Conservation (phyloP, 1,140 invertebrate species). For the Radopholus similis region DNA sequence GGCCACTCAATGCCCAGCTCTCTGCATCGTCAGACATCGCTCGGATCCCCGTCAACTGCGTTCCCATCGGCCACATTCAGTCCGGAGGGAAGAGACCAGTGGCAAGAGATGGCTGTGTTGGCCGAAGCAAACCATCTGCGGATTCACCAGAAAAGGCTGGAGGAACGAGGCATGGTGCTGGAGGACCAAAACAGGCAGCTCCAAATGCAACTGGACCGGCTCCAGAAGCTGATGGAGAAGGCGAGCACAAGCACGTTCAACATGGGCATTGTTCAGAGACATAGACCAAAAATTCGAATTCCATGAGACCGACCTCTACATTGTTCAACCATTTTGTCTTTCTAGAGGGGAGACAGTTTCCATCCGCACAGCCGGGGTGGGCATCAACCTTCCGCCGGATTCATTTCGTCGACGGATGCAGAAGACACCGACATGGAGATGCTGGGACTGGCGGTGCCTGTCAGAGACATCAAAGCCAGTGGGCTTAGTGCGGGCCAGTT, state of each 20-base stretch:
- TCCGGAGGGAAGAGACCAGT: constrained; percentile 9
- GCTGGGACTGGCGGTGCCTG: constrained; percentile 14
- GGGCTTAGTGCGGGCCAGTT: constrained; percentile 11
- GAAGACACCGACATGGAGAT: constrained; percentile 28
- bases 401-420: constrained; percentile 35
- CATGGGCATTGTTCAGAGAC: too few species aligned
- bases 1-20: background rate
- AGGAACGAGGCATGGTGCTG: constrained; percentile 49
- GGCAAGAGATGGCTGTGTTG: constrained; percentile 22
- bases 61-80: background rate
- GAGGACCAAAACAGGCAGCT: constrained; percentile 58
- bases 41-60: background rate
- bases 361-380: background rate
- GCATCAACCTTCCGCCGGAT: background rate
- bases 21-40: constrained; percentile 13
- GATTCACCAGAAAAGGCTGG: constrained; percentile 51
- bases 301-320: constrained; percentile 14
- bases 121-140: constrained; percentile 42
- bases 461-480: constrained; percentile 1
- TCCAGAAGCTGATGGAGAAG: constrained; percentile 47
- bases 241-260: constrained; percentile 16
- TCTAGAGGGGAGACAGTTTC: constrained; percentile 5
- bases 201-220: constrained; percentile 48
- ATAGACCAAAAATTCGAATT: too few species aligned
- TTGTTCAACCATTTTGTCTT: background rate